A percentile compares a stretch with the other conserved stretches of the same genome.
phyloP scores from a whole-genome alignment of 2,888 invertebrate species.

The Microdon myrmicae region DNA sequence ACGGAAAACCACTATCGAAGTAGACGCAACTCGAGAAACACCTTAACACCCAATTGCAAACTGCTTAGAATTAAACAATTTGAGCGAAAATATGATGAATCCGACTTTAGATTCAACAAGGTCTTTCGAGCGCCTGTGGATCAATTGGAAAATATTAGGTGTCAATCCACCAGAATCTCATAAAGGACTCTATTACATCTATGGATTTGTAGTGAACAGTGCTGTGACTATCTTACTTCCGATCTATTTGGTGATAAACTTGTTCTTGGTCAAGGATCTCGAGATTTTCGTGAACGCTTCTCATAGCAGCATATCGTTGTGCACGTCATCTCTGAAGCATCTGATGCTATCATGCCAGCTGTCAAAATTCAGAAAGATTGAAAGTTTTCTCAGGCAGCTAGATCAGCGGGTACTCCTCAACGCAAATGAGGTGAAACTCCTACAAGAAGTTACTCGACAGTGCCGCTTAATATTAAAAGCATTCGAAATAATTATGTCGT shows the following conservation, averaged over 20 bases:
- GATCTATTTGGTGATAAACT: slow-evolving; percentile 1
- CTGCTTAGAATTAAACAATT: no score
- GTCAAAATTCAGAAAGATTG: neutral
- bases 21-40: no score
- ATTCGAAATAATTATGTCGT: slow-evolving; percentile 1
- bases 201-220: slow-evolving; percentile 13
- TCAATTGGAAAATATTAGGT: slow-evolving; percentile 18
- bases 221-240: slow-evolving; percentile 9
- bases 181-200: slow-evolving; percentile 17
- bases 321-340: slow-evolving; percentile 8
- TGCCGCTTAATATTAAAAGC: slow-evolving; percentile 1
- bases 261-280: slow-evolving; percentile 14
- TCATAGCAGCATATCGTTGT: slow-evolving; percentile 8
- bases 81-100: no score
- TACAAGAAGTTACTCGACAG: slow-evolving; percentile 9
- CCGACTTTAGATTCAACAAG: slow-evolving; percentile 13
- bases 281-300: slow-evolving; percentile 7
- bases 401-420: slow-evolving; percentile 11
- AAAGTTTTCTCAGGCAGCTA: neutral
- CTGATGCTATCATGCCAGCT: slow-evolving; percentile 5
- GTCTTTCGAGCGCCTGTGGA: slow-evolving; percentile 8
- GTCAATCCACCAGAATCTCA: slow-evolving; percentile 5
- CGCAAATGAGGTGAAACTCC: slow-evolving; percentile 2
- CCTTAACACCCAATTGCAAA: no score
- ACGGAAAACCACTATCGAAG: no score